phyloP scores from a whole-genome alignment of 2,113 vertebrate genomes.

The Mustelus asterias region DNA sequence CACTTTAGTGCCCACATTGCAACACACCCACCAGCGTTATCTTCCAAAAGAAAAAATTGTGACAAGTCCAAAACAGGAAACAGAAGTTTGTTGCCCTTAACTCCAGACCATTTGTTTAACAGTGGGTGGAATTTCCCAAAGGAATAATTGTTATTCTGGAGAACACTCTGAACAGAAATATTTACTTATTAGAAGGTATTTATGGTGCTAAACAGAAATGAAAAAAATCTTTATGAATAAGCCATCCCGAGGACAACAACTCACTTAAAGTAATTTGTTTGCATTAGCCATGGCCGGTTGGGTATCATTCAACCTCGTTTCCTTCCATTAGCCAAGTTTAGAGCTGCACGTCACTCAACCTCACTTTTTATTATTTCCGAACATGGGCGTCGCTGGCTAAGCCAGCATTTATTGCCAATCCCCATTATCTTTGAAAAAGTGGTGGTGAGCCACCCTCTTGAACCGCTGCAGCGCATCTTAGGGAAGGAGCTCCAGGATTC shows the following conservation, averaged over 20 bases:
- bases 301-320: neutral
- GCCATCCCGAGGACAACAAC: neutral
- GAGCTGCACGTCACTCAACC: neutral
- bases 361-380: neutral
- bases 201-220: neutral
- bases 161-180: neutral
- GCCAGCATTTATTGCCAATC: too few species aligned
- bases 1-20: neutral
- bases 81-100: conserved; percentile 28
- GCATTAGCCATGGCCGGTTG: neutral
- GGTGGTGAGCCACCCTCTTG: too few species aligned
- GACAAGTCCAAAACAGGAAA: conserved; percentile 14
- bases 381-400: too few species aligned
- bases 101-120: conserved; percentile 21
- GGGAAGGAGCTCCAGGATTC: too few species aligned
- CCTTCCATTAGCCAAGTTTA: neutral
- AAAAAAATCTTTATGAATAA: neutral
- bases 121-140: conserved; percentile 25
- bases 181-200: neutral
- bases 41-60: neutral
- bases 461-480: too few species aligned
- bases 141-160: neutral
- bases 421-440: too few species aligned
- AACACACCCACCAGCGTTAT: neutral
- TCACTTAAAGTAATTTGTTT: neutral